These are phyloP conservation scores for Cygnus atratus DNA, from an alignment of 2,113 vertebrate species.

Conservation along the genomic window DNA sequence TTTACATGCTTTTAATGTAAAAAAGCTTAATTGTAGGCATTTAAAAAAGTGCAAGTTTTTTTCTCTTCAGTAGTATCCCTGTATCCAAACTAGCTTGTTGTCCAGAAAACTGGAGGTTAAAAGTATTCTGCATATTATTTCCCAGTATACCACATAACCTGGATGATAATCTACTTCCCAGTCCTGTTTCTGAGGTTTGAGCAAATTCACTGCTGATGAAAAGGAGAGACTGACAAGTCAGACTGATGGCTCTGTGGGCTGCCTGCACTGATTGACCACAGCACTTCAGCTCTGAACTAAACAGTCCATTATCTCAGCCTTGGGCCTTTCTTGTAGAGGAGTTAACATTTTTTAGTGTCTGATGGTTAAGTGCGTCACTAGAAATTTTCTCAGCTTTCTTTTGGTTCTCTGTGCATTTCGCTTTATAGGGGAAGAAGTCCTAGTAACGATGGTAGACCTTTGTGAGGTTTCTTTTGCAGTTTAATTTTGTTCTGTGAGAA, in stretches of 20 bases:
- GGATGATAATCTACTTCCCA: not conserved
- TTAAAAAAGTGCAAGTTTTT: not conserved
- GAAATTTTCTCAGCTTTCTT: not conserved
- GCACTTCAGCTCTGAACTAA: not conserved
- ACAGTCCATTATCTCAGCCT: not conserved
- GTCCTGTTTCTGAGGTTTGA: not conserved
- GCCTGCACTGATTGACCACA: not conserved
- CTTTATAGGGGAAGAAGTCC: not conserved
- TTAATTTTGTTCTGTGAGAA: not conserved
- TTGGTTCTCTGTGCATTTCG: not conserved
- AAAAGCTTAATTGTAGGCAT: not conserved
- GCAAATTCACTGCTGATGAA: not conserved
- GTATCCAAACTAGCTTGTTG: not conserved
- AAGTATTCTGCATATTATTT: not conserved
- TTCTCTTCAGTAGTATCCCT: not conserved
- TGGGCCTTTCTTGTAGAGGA: not conserved
- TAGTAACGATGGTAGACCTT: not conserved
- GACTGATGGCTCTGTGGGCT: not conserved
- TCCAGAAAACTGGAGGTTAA: not conserved
- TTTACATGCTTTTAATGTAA: not conserved
- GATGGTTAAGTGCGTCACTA: not conserved
- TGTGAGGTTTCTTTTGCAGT: slow-evolving; percentile 5
- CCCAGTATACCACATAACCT: not conserved
- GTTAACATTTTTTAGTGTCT: not conserved
- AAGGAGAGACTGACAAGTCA: not conserved